phyloP scores from a whole-genome alignment of 2,888 invertebrate genomes.

The Drosophila longiperda region DNA sequence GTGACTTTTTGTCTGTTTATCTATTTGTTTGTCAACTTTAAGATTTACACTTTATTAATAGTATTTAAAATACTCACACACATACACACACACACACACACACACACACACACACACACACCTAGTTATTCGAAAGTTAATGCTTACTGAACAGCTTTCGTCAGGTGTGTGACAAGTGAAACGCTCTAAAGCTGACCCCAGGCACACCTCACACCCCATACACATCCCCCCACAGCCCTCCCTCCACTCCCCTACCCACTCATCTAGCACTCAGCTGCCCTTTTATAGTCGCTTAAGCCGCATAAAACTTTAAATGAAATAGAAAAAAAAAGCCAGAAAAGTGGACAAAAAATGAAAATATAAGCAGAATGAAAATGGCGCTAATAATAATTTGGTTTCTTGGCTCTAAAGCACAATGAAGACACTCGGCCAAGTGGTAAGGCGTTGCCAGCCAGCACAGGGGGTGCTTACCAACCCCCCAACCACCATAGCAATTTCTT shows the following conservation, averaged over 20 bases:
- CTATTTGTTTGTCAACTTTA: slow-evolving; percentile 61
- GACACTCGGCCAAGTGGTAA: slow-evolving; percentile 70
- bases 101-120: slow-evolving; percentile 8
- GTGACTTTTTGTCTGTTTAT: slow-evolving; percentile 19
- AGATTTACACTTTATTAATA: slow-evolving; percentile 69
- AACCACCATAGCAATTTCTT: slow-evolving; percentile 23
- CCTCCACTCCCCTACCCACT: not conserved
- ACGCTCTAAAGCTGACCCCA: slow-evolving; percentile 17
- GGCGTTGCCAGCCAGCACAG: slow-evolving; percentile 38
- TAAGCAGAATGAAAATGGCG: slow-evolving; percentile 75
- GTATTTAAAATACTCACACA: slow-evolving; percentile 48
- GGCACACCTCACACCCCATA: not conserved
- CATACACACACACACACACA: slow-evolving; percentile 16
- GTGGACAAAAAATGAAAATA: slow-evolving; percentile 13
- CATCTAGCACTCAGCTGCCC: slow-evolving; percentile 1
- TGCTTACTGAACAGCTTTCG: slow-evolving; percentile 11
- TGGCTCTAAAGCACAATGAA: slow-evolving; percentile 83
- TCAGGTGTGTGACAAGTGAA: slow-evolving; percentile 48
- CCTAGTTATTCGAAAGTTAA: not conserved
- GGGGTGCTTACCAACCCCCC: slow-evolving; percentile 17
- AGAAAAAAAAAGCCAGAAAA: slow-evolving; percentile 20
- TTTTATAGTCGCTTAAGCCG: slow-evolving; percentile 61
- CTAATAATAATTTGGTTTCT: slow-evolving; percentile 84
- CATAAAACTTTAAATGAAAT: slow-evolving; percentile 79
- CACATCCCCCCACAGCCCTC: not conserved